phyloP scores from a whole-genome alignment of 2,797 vertebrate species.

The Mus spretus region DNA sequence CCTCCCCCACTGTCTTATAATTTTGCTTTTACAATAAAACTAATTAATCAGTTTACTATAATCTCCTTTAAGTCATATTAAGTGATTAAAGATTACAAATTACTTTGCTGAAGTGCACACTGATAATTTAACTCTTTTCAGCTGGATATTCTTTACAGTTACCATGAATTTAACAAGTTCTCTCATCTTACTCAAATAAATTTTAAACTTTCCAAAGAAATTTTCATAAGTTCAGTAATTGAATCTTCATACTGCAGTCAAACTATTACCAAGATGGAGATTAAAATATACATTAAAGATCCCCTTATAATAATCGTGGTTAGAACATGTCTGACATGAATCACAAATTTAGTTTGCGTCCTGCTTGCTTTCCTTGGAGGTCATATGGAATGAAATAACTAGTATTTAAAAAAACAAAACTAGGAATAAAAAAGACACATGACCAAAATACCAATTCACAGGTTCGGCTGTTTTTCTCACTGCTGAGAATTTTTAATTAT shows the following conservation, averaged over 20 bases:
- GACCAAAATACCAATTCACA: neutral
- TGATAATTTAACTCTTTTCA: conserved; percentile 37
- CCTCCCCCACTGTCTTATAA: neutral
- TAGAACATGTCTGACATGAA: conserved; percentile 10
- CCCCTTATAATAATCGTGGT: neutral
- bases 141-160: conserved; percentile 6
- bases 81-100: conserved; percentile 42
- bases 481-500: conserved; percentile 33
- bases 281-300: neutral
- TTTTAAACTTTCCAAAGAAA: conserved; percentile 34
- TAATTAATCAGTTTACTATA: neutral
- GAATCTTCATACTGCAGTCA: conserved; percentile 19
- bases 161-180: neutral
- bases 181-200: conserved; percentile 50
- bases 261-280: conserved; percentile 18
- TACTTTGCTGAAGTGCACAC: neutral
- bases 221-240: conserved; percentile 15
- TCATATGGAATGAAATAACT: conserved; percentile 26
- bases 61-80: conserved; percentile 29
- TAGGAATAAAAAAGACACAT: conserved; percentile 7
- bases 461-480: conserved; percentile 28
- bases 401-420: neutral
- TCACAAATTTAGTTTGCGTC: neutral
- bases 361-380: neutral
- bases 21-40: conserved; percentile 27